phyloP scores from a whole-genome alignment of 2,888 invertebrate species.

The Portevinia maculata region DNA sequence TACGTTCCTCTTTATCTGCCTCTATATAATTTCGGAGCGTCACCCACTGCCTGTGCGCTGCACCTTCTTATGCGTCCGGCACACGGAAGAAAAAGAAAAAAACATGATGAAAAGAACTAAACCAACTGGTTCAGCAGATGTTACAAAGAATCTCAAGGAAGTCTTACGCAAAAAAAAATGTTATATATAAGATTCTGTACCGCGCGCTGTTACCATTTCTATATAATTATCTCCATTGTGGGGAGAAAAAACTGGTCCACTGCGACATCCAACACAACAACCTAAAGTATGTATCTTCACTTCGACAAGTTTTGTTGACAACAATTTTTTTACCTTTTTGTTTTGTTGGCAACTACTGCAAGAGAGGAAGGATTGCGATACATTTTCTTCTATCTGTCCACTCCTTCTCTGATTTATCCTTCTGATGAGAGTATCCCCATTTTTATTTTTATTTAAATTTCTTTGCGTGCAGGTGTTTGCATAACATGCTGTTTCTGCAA shows the following conservation, averaged over 20 bases:
- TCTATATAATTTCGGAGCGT: not conserved
- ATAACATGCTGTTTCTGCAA: constrained; percentile 68
- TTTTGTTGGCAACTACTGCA: not conserved
- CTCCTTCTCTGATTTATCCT: constrained; percentile 10
- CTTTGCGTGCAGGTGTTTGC: constrained; percentile 47
- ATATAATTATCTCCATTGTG: constrained; percentile 65
- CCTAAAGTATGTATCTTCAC: constrained; percentile 43
- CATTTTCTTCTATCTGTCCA: constrained; percentile 7
- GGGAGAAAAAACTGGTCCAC: constrained; percentile 55
- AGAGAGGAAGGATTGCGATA: constrained; percentile 22
- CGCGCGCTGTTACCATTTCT: constrained; percentile 51
- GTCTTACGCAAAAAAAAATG: constrained; percentile 28
- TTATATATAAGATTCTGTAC: constrained; percentile 52
- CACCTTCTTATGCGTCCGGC: not conserved
- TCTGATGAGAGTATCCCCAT: not conserved
- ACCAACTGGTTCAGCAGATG: constrained; percentile 68
- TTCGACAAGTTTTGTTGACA: constrained; percentile 41
- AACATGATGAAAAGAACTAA: constrained; percentile 5
- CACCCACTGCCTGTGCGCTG: constrained; percentile 4
- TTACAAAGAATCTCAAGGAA: constrained; percentile 56
- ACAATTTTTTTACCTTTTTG: constrained; percentile 33
- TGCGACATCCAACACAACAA: constrained; percentile 38
- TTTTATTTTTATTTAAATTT: constrained; percentile 17
- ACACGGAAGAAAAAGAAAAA: constrained; percentile 3
- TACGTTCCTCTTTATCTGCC: not conserved